Evolutionary conservation across 2,888 invertebrate species (phyloP).

Genomic region (Drosophila melanosoma): DNA sequence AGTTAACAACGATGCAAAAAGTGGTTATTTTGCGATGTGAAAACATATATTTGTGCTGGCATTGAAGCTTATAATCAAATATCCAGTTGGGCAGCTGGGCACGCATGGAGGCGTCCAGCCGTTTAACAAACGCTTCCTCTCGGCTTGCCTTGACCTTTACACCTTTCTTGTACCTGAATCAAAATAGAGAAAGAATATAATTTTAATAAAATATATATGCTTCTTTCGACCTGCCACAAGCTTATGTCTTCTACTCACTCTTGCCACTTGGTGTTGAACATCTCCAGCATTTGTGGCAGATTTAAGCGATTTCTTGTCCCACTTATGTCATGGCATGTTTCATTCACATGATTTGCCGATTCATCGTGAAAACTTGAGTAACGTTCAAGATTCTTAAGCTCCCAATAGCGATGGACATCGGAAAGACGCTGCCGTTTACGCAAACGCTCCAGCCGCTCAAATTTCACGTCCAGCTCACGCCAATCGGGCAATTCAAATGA

Average conservation of each 20-base stretch:
- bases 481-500: slow-evolving; percentile 62
- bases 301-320: neutral
- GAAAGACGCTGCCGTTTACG: slow-evolving; percentile 51
- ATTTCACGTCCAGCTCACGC: slow-evolving; percentile 29
- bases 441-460: slow-evolving; percentile 51
- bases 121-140: slow-evolving; percentile 33
- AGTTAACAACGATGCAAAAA: slow-evolving; percentile 55
- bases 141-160: neutral
- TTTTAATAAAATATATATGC: neutral
- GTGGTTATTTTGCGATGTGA: slow-evolving; percentile 44
- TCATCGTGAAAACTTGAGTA: slow-evolving; percentile 13
- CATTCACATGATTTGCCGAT: neutral
- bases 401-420: slow-evolving; percentile 66
- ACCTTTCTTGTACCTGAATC: slow-evolving; percentile 9
- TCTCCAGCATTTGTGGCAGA: slow-evolving; percentile 27
- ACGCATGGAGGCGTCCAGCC: slow-evolving; percentile 41
- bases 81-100: slow-evolving; percentile 67
- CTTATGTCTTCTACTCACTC: slow-evolving; percentile 23
- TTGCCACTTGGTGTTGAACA: slow-evolving; percentile 16
- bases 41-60: slow-evolving; percentile 48
- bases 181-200: too few relatives aligned
- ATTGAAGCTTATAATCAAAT: slow-evolving; percentile 67
- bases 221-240: neutral
- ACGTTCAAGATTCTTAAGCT: slow-evolving; percentile 35
- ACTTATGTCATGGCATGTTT: neutral